Conservation (phyloP, 1,140 invertebrate species). For the Metopolophium dirhodum region DNA sequence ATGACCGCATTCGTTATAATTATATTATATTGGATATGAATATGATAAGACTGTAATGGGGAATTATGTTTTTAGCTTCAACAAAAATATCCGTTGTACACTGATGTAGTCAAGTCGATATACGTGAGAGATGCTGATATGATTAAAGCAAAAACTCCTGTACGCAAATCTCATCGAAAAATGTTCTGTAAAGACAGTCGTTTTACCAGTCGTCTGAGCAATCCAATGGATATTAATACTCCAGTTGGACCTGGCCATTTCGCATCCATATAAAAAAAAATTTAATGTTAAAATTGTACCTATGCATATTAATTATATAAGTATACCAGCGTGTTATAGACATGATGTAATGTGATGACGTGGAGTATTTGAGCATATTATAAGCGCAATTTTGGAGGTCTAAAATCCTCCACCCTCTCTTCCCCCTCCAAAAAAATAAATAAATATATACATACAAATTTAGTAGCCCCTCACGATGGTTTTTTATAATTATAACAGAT, state of each 20-base stretch:
- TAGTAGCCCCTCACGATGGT: too few relatives aligned
- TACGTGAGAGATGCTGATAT: neutral
- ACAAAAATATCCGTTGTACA: conserved; percentile 35
- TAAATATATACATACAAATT: too few relatives aligned
- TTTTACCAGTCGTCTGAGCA: conserved; percentile 35
- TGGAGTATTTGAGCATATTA: too few relatives aligned
- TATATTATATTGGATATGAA: too few relatives aligned
- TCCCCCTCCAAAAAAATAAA: too few relatives aligned
- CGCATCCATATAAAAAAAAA: conserved; percentile 24
- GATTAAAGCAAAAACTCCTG: neutral
- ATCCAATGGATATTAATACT: neutral
- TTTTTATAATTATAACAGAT: too few relatives aligned
- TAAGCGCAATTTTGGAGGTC: too few relatives aligned
- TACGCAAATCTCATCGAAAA: neutral
- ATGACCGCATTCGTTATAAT: neutral
- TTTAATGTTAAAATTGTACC: too few relatives aligned
- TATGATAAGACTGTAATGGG: neutral
- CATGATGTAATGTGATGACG: neutral
- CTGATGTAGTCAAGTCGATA: neutral
- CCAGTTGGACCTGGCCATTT: neutral
- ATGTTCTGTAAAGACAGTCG: conserved; percentile 23
- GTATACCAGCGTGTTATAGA: too few relatives aligned
- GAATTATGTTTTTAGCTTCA: conserved; percentile 32
- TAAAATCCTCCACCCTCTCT: too few relatives aligned
- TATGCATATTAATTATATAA: too few relatives aligned